These are phyloP conservation scores for Pyrocoelia pectoralis DNA, from an alignment of 2,888 invertebrate species.

Conservation along the genomic window DNA sequence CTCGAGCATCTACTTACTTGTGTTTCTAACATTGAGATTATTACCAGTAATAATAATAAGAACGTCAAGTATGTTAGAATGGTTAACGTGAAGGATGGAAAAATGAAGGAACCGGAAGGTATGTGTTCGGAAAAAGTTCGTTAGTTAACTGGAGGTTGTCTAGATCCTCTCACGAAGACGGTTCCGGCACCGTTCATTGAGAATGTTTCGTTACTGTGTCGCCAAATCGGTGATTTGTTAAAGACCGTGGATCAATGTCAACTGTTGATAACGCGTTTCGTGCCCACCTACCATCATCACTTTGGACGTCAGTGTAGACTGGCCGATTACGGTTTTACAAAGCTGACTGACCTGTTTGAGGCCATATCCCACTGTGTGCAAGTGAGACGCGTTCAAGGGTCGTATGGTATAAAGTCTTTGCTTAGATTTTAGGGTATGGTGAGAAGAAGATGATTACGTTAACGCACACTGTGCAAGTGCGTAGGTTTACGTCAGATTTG, in stretches of 20 bases:
- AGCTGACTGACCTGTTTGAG: conserved; percentile 88
- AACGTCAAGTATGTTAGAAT: conserved; percentile 55
- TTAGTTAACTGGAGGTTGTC: background rate
- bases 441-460: conserved; percentile 86
- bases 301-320: conserved; percentile 95
- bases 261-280: conserved; percentile 85
- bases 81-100: conserved; percentile 42
- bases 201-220: conserved; percentile 81
- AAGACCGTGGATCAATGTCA: conserved; percentile 83
- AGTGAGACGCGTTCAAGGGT: too few species aligned
- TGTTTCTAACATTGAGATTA: conserved; percentile 71
- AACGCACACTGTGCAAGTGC: conserved; percentile 86
- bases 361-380: conserved; percentile 86
- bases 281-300: conserved; percentile 96
- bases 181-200: conserved; percentile 74
- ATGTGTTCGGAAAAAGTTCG: background rate
- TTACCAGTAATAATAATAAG: conserved; percentile 58
- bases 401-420: background rate
- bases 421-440: conserved; percentile 88
- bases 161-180: conserved; percentile 59
- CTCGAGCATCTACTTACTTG: conserved; percentile 90
- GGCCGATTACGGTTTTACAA: conserved; percentile 95
- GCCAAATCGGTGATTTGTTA: conserved; percentile 86
- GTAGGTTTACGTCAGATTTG: conserved; percentile 91
- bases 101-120: conserved; percentile 37